Conservation (phyloP, 2,113 vertebrate species). For the Ceyx cyanopectus region DNA sequence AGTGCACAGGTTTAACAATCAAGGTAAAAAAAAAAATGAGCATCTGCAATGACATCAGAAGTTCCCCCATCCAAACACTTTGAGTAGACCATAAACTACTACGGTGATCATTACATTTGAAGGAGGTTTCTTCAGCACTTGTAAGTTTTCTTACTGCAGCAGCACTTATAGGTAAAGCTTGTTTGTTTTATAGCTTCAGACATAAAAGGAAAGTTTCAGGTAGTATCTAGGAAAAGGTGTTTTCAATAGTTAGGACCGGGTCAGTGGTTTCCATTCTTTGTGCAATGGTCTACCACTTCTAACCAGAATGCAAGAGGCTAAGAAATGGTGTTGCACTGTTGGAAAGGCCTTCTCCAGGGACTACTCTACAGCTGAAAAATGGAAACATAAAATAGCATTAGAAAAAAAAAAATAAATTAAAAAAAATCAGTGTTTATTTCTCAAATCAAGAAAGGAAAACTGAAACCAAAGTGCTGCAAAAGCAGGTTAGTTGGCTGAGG, state of each 20-base stretch:
- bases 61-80: conserved; percentile 38
- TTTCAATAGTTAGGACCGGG: conserved; percentile 47
- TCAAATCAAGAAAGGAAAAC: conserved; percentile 46
- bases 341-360: conserved; percentile 81
- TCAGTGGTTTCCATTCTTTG: conserved; percentile 81
- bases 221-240: conserved; percentile 56
- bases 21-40: conserved; percentile 72
- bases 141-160: conserved; percentile 84
- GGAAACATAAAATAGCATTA: conserved; percentile 84
- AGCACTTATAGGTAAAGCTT: conserved; percentile 76
- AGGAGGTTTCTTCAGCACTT: conserved; percentile 80
- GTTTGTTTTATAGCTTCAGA: conserved; percentile 64
- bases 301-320: conserved; percentile 66
- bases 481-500: conserved; percentile 68
- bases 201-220: conserved; percentile 63
- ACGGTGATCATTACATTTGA: conserved; percentile 43
- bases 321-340: conserved; percentile 79
- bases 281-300: conserved; percentile 72
- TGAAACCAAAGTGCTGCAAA: conserved; percentile 6
- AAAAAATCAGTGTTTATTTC: not conserved
- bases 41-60: conserved; percentile 66
- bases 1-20: conserved; percentile 90
- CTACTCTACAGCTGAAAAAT: conserved; percentile 92
- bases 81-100: conserved; percentile 63
- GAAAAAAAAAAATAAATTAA: conserved; percentile 21